phyloP scores from a whole-genome alignment of 1,140 invertebrate genomes.

The Eueides isabella region DNA sequence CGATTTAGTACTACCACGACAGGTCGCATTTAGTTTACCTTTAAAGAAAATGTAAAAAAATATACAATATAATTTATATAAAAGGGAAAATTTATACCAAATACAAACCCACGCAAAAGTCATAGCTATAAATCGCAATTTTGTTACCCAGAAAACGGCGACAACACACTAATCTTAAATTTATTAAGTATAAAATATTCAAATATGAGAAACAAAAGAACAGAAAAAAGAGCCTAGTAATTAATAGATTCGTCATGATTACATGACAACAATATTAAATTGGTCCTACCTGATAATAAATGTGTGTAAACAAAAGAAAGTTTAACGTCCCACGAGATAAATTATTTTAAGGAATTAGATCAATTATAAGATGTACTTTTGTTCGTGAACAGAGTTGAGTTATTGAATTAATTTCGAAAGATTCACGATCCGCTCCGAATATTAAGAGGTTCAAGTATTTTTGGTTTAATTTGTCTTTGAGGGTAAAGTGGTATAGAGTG shows the following conservation, averaged over 20 bases:
- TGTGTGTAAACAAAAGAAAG: slow-evolving; percentile 12
- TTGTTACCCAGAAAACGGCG: not conserved
- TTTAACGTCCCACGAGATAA: not conserved
- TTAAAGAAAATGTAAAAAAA: not conserved
- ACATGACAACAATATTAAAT: not conserved
- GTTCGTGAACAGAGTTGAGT: slow-evolving; percentile 64
- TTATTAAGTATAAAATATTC: not conserved
- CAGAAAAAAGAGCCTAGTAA: not conserved
- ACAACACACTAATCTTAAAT: not conserved
- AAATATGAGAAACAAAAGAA: not conserved
- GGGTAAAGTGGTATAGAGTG: slow-evolving; percentile 9
- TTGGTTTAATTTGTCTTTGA: slow-evolving; percentile 53
- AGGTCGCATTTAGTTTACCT: too few species aligned
- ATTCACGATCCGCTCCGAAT: slow-evolving; percentile 62
- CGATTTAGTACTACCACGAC: too few species aligned
- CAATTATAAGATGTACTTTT: slow-evolving; percentile 40
- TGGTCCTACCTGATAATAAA: not conserved
- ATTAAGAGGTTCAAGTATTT: slow-evolving; percentile 71
- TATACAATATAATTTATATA: not conserved
- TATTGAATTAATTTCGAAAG: slow-evolving; percentile 75
- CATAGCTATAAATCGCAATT: not conserved
- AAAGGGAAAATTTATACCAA: not conserved
- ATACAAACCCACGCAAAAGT: not conserved
- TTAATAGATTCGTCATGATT: not conserved
- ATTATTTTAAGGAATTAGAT: slow-evolving; percentile 12